These are phyloP conservation scores for Anabas testudineus DNA, from an alignment of 2,797 vertebrate genomes.

Conservation along the genomic window DNA sequence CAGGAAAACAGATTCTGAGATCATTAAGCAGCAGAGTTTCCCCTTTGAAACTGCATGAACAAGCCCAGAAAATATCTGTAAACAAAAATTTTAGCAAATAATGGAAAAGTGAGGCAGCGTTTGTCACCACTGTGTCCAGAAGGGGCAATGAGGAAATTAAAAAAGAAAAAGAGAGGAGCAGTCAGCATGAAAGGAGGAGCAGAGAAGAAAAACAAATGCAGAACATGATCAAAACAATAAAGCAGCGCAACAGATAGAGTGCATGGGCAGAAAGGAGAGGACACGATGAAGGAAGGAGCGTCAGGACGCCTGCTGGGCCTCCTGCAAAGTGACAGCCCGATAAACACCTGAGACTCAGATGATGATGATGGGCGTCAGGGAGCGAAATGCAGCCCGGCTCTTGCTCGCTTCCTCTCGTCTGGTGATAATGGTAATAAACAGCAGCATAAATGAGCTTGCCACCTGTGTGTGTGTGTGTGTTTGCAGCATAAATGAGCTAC, in stretches of 20 bases:
- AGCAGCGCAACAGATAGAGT: conserved; percentile 19
- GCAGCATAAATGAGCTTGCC: conserved; percentile 66
- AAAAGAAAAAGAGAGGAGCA: background rate
- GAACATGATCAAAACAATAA: conserved; percentile 41
- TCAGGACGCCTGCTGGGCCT: conserved; percentile 50
- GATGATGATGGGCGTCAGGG: conserved; percentile 63
- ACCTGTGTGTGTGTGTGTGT: conserved; percentile 40
- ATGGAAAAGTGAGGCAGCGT: conserved; percentile 1
- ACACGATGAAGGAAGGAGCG: conserved; percentile 33
- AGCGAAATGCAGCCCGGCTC: conserved; percentile 52
- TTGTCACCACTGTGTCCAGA: conserved; percentile 20
- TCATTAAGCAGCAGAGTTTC: conserved; percentile 57
- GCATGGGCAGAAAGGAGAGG: conserved; percentile 7
- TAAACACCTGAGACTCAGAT: conserved; percentile 80
- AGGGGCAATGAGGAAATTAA: conserved; percentile 11
- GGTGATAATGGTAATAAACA: conserved; percentile 78
- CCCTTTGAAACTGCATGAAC: conserved; percentile 35
- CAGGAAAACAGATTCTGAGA: conserved; percentile 52
- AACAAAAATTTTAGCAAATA: conserved; percentile 45
- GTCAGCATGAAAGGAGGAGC: conserved; percentile 2
- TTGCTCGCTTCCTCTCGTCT: conserved; percentile 56
- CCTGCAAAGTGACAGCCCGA: conserved; percentile 64
- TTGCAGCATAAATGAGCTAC: conserved; percentile 65
- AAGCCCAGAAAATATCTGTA: conserved; percentile 41
- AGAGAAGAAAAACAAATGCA: conserved; percentile 27